phyloP scores from a whole-genome alignment of 2,113 vertebrate species.

The Centropus bengalensis region DNA sequence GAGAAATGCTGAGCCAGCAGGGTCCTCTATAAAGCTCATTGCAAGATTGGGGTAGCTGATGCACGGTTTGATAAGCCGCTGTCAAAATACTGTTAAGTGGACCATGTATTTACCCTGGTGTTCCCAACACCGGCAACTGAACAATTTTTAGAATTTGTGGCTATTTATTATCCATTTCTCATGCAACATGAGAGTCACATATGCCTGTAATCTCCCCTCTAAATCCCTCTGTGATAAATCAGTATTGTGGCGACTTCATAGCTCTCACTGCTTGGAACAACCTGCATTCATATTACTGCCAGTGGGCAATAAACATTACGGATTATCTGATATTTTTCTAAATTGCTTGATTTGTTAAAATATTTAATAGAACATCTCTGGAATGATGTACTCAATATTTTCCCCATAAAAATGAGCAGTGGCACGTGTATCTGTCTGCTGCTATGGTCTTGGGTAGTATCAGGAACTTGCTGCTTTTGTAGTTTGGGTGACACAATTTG shows the following conservation, averaged over 20 bases:
- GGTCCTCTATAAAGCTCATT: background rate
- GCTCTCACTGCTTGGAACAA: background rate
- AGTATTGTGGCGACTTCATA: background rate
- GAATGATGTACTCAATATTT: background rate
- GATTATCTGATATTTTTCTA: background rate
- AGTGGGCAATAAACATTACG: background rate
- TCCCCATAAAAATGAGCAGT: background rate
- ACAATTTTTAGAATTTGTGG: background rate
- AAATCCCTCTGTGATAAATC: background rate
- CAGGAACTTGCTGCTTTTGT: background rate
- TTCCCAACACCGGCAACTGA: background rate
- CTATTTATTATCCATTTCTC: background rate
- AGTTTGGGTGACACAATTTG: background rate
- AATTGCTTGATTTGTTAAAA: background rate
- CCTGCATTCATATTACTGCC: background rate
- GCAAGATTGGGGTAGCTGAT: background rate
- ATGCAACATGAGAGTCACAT: fast-evolving
- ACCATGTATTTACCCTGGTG: background rate
- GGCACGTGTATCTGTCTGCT: background rate
- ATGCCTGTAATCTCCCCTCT: background rate
- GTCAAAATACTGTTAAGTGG: background rate
- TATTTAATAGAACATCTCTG: background rate
- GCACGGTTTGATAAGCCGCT: background rate
- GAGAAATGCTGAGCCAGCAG: background rate
- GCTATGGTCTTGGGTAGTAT: background rate